These are phyloP conservation scores for Euura lappo DNA, from an alignment of 1,140 invertebrate species.

Conservation along the genomic window DNA sequence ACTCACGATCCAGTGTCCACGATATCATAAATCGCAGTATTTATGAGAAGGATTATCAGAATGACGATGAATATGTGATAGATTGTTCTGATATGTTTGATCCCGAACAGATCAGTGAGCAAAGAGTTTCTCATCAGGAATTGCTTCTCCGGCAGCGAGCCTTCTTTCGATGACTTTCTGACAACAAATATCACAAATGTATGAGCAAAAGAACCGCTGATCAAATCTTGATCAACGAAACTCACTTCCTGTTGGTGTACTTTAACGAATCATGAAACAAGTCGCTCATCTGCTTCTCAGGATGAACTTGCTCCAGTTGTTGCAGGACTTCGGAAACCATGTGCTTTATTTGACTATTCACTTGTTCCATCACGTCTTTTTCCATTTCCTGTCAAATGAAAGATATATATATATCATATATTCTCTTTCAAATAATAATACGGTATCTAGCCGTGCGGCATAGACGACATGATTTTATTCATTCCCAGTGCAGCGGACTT, in stretches of 20 bases:
- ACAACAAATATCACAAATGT: too few relatives aligned
- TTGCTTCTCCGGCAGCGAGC: slow-evolving; percentile 64
- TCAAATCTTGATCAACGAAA: background rate
- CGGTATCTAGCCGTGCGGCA: too few relatives aligned
- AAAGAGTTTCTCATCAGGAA: slow-evolving; percentile 75
- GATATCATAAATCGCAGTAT: slow-evolving; percentile 75
- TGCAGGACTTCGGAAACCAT: slow-evolving; percentile 36
- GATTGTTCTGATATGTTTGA: slow-evolving; percentile 80
- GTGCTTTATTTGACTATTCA: slow-evolving; percentile 29
- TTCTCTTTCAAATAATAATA: background rate
- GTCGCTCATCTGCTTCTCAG: background rate
- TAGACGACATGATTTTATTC: background rate
- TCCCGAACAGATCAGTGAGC: slow-evolving; percentile 79
- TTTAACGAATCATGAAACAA: background rate
- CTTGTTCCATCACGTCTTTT: slow-evolving; percentile 29
- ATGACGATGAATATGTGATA: slow-evolving; percentile 86
- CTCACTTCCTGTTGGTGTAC: background rate
- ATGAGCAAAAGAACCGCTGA: too few relatives aligned
- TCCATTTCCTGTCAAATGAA: slow-evolving; percentile 32
- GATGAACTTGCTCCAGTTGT: slow-evolving; percentile 16
- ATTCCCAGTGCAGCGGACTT: too few relatives aligned
- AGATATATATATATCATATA: background rate
- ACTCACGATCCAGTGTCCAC: slow-evolving; percentile 78
- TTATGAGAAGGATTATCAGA: slow-evolving; percentile 75
- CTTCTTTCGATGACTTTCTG: slow-evolving; percentile 22